A percentile compares a stretch with the other conserved stretches of the same genome.
Conservation (phyloP, 2,888 invertebrate genomes). For the Aproaerema taeniolella region DNA sequence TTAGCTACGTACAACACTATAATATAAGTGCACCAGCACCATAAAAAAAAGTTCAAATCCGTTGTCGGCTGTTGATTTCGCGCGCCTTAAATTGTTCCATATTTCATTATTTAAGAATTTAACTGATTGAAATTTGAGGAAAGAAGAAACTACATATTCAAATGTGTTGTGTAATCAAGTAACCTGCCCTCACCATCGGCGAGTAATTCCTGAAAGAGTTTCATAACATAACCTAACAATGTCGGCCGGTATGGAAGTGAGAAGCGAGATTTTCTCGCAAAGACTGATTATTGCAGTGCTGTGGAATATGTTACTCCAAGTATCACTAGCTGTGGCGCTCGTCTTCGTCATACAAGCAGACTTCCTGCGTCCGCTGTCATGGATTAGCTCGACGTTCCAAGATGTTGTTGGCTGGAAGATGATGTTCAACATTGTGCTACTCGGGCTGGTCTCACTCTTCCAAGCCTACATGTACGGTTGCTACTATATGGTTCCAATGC, state of each 20-base stretch:
- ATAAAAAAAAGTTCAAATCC: no score
- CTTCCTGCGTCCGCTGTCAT: conserved; percentile 79
- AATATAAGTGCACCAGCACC: no score
- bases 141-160: no score
- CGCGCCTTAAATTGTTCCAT: no score
- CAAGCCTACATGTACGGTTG: conserved; percentile 86
- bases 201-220: no score
- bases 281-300: conserved; percentile 79
- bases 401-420: conserved; percentile 80
- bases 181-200: no score
- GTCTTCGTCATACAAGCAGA: conserved; percentile 79
- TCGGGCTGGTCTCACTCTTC: conserved; percentile 79
- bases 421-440: conserved; percentile 80
- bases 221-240: conserved; percentile 16
- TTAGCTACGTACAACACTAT: no score
- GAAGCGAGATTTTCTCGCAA: conserved; percentile 76
- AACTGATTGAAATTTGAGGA: no score
- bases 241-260: conserved; percentile 49
- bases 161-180: no score
- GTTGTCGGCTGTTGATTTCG: no score
- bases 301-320: conserved; percentile 78
- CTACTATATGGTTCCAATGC: conserved; percentile 79
- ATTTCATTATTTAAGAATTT: no score
- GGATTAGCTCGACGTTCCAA: conserved; percentile 79
- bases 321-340: conserved; percentile 63